A percentile compares a stretch with the other conserved stretches of the same genome.
Evolutionary conservation across 2,797 vertebrate genomes (phyloP).

Genomic region (Pseudochaenichthys georgianus): DNA sequence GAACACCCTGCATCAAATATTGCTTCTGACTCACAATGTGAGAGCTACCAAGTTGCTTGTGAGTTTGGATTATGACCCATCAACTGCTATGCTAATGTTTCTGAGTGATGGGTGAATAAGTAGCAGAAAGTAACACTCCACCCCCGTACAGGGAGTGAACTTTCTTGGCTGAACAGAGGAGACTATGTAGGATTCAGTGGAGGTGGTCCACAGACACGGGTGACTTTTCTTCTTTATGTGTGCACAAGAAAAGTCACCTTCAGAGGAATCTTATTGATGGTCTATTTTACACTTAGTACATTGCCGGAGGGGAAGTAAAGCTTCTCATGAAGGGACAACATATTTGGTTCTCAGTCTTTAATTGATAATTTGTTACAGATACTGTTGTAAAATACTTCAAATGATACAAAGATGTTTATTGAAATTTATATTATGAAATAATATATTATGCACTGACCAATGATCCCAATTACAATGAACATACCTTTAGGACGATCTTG

Average conservation of each 20-base stretch:
- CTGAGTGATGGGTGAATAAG: conserved; percentile 54
- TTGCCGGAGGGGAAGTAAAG: not conserved
- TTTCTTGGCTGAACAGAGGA: conserved; percentile 53
- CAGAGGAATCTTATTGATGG: conserved; percentile 19
- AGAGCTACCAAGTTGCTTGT: conserved; percentile 35
- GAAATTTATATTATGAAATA: not conserved
- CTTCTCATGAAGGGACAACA: not conserved
- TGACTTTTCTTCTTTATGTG: conserved; percentile 33
- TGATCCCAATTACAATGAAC: not conserved
- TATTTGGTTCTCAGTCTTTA: not conserved
- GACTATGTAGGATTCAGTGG: conserved; percentile 43
- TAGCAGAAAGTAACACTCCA: conserved; percentile 53
- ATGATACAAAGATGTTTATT: not conserved
- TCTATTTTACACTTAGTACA: conserved; percentile 7
- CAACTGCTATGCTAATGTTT: conserved; percentile 57
- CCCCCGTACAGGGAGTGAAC: conserved; percentile 49
- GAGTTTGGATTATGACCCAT: conserved; percentile 57
- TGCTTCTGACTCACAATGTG: conserved; percentile 55
- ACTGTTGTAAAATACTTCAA: not conserved
- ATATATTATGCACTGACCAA: not conserved
- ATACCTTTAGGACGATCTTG: conserved; percentile 99
- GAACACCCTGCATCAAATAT: conserved; percentile 40
- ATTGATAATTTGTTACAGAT: not conserved
- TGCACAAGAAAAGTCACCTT: conserved; percentile 14
- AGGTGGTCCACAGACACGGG: conserved; percentile 38